Evolutionary conservation across 2,113 vertebrate genomes (phyloP).

Genomic region (Pteruthius melanotis): DNA sequence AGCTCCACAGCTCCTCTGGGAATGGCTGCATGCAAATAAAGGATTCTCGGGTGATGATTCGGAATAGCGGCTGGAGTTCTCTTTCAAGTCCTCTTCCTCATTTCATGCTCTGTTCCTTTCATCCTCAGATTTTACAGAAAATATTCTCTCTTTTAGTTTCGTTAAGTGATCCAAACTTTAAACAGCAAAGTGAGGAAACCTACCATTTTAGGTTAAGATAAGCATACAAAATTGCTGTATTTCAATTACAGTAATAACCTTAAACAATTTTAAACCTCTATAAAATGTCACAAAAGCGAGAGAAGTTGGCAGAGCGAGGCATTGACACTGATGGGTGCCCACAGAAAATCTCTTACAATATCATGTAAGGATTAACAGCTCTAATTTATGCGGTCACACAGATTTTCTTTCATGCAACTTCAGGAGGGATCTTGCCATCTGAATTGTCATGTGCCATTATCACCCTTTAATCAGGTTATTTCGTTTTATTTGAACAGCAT

Average conservation of each 20-base stretch:
- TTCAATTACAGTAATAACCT: constrained; percentile 50
- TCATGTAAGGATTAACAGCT: constrained; percentile 52
- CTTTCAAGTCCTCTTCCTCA: constrained; percentile 56
- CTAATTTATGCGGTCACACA: constrained; percentile 61
- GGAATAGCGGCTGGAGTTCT: constrained; percentile 5
- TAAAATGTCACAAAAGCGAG: constrained; percentile 48
- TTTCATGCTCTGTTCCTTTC: constrained; percentile 64
- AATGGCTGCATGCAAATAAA: constrained; percentile 43
- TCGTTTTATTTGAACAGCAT: constrained; percentile 73
- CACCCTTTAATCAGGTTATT: constrained; percentile 47
- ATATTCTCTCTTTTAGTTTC: constrained; percentile 16
- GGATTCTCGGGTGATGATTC: background rate
- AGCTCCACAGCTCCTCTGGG: constrained; percentile 30
- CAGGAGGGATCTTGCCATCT: constrained; percentile 47
- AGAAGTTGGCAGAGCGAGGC: constrained; percentile 42
- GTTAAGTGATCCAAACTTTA: constrained; percentile 27
- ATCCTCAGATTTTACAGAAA: constrained; percentile 50
- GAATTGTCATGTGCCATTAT: constrained; percentile 57
- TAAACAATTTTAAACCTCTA: constrained; percentile 54
- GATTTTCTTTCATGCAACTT: constrained; percentile 48
- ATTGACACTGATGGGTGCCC: constrained; percentile 42
- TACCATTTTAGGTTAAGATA: constrained; percentile 19
- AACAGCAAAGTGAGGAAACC: constrained; percentile 6
- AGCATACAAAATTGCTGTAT: constrained; percentile 35
- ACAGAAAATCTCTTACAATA: constrained; percentile 50